Conservation (phyloP, 2,888 invertebrate genomes). For the Plusia festucae region DNA sequence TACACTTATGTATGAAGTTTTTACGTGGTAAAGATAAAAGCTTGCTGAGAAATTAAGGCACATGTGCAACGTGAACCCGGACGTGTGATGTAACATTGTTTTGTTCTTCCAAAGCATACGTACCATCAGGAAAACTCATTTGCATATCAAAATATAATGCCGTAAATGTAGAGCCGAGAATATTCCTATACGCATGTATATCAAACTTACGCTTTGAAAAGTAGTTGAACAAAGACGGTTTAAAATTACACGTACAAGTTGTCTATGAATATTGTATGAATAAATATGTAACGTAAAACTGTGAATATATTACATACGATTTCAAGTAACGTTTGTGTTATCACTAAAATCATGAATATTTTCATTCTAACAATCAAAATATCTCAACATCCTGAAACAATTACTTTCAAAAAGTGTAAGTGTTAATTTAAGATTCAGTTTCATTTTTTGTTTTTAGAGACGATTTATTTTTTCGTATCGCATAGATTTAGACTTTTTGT, state of each 20-base stretch:
- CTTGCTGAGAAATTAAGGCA: slow-evolving; percentile 40
- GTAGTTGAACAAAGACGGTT: neutral
- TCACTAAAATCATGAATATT: too few species aligned
- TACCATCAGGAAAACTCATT: slow-evolving; percentile 46
- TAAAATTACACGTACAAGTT: neutral
- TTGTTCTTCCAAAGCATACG: slow-evolving; percentile 49
- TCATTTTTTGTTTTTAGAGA: too few species aligned
- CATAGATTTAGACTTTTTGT: too few species aligned
- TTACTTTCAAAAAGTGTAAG: too few species aligned
- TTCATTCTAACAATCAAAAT: too few species aligned
- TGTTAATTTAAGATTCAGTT: too few species aligned
- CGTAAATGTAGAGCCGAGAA: slow-evolving; percentile 3
- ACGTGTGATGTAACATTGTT: slow-evolving; percentile 55
- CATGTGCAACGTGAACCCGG: slow-evolving; percentile 48
- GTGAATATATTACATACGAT: too few species aligned
- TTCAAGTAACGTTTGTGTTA: too few species aligned
- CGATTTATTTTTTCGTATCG: too few species aligned
- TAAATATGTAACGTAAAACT: neutral
- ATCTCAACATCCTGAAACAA: too few species aligned
- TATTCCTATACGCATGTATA: neutral
- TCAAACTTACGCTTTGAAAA: neutral
- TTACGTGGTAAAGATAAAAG: slow-evolving; percentile 41
- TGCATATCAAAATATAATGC: slow-evolving; percentile 52
- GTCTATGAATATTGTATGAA: neutral
- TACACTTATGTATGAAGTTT: slow-evolving; percentile 27